Percentiles rank a stretch among this genome's conserved stretches.
Conservation (phyloP, 2,113 vertebrate genomes). For the Trichechus manatus region DNA sequence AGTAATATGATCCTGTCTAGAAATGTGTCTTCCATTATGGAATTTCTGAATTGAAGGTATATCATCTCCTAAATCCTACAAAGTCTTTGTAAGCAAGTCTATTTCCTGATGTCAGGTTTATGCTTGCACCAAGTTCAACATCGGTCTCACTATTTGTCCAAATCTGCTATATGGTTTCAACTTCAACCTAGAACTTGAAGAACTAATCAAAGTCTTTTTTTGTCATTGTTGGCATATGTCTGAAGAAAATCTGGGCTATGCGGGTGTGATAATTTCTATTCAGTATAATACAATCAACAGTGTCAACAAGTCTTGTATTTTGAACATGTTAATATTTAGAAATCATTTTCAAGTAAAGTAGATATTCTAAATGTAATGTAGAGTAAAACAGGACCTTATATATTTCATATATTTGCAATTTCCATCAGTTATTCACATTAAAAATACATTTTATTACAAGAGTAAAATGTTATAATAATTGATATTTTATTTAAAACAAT, state of each 20-base stretch:
- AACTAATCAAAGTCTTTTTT: not conserved
- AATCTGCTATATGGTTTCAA: not conserved
- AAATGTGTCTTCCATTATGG: not conserved
- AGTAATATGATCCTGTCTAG: not conserved
- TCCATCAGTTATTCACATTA: not conserved
- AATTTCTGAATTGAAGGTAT: not conserved
- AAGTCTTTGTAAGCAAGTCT: not conserved
- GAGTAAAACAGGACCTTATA: not conserved
- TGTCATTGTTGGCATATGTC: not conserved
- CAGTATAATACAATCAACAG: not conserved
- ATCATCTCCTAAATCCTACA: not conserved
- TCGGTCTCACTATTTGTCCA: not conserved
- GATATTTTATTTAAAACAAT: not conserved
- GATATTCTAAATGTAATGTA: not conserved
- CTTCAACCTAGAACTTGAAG: not conserved
- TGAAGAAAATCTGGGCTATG: not conserved
- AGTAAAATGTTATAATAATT: not conserved
- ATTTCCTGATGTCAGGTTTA: not conserved
- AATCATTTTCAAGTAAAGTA: slow-evolving; percentile 28
- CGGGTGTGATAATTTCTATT: not conserved
- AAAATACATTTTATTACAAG: not conserved
- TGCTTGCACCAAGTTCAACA: not conserved
- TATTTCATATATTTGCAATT: not conserved
- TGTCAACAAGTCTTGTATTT: not conserved
- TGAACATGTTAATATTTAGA: not conserved